Evolutionary conservation across 2,888 invertebrate species (phyloP).

Genomic region (Eumacrocentrus americanus): DNA sequence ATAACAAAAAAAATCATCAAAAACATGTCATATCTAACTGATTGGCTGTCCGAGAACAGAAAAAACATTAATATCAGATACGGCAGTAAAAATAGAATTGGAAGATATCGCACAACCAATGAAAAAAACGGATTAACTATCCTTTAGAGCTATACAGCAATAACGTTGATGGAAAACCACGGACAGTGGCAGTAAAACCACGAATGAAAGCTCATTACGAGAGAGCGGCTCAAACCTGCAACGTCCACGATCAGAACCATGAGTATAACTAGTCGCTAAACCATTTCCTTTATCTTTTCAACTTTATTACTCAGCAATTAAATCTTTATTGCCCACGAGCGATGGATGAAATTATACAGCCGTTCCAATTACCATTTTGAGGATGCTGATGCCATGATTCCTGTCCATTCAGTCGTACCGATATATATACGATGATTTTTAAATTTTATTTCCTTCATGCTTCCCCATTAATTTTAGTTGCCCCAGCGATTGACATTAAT

Average conservation of each 20-base stretch:
- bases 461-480: too few species aligned
- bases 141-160: conserved; percentile 12
- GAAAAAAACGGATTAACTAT: conserved; percentile 26
- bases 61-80: neutral
- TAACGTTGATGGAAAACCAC: conserved; percentile 34
- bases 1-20: neutral
- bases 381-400: neutral
- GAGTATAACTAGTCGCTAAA: conserved; percentile 3
- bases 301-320: conserved; percentile 36
- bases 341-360: conserved; percentile 15
- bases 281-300: conserved; percentile 23
- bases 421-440: too few species aligned
- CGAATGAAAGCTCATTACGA: conserved; percentile 39
- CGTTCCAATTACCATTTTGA: conserved; percentile 8
- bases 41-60: too few species aligned
- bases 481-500: too few species aligned
- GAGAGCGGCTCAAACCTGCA: conserved; percentile 6
- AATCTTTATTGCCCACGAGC: conserved; percentile 35
- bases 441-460: too few species aligned
- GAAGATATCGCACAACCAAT: conserved; percentile 5
- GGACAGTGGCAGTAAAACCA: conserved; percentile 32
- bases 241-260: conserved; percentile 1
- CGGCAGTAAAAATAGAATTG: neutral
- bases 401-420: too few species aligned
- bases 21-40: neutral